These are phyloP conservation scores for Coelopa frigida DNA, from an alignment of 1,140 invertebrate genomes.

Conservation along the genomic window DNA sequence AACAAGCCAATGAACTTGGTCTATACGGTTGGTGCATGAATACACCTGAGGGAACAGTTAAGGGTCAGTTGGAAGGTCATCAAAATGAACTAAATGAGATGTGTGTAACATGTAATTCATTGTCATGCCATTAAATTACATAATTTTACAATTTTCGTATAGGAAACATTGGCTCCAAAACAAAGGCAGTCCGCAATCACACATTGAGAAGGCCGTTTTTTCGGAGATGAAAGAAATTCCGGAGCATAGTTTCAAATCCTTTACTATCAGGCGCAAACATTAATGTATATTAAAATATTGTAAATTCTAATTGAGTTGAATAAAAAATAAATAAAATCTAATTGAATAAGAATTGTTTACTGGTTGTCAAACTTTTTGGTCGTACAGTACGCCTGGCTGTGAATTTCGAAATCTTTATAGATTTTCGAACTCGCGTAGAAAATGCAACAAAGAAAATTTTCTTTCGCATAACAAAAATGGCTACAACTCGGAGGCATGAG, in stretches of 20 bases:
- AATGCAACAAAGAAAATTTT: no score
- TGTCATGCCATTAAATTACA: neutral
- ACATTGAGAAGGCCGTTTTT: slow-evolving; percentile 55
- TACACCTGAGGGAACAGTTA: slow-evolving; percentile 55
- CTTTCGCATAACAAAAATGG: no score
- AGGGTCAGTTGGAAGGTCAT: slow-evolving; percentile 57
- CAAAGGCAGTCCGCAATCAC: slow-evolving; percentile 55
- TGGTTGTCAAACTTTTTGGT: no score
- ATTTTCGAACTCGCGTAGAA: no score
- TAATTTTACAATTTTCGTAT: slow-evolving; percentile 11
- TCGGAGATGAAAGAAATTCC: slow-evolving; percentile 23
- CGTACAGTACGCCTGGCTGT: no score
- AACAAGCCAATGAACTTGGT: slow-evolving; percentile 48
- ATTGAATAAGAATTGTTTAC: no score
- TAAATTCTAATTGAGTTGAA: no score
- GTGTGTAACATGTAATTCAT: slow-evolving; percentile 45
- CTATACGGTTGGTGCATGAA: slow-evolving; percentile 67
- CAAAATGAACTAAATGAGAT: slow-evolving; percentile 53
- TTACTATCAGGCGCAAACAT: slow-evolving; percentile 6
- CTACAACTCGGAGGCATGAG: no score
- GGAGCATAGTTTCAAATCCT: slow-evolving; percentile 15
- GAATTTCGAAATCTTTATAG: no score
- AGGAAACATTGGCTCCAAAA: slow-evolving; percentile 49
- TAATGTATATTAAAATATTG: no score
- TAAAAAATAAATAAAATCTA: no score